Evolutionary conservation across 2,113 vertebrate species (phyloP).

Genomic region (Thymallus thymallus): DNA sequence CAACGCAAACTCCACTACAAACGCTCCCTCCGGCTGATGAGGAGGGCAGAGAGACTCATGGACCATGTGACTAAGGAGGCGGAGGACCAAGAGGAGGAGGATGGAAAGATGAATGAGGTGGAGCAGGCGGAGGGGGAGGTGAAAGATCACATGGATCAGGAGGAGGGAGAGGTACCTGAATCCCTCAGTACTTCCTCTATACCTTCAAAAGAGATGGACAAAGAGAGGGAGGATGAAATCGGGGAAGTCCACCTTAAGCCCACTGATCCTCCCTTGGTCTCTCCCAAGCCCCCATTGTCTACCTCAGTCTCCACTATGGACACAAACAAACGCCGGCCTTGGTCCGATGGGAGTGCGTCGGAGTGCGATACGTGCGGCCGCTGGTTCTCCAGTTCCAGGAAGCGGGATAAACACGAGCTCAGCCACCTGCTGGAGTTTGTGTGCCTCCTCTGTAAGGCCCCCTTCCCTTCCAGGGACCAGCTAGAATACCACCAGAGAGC

Average conservation of each 20-base stretch:
- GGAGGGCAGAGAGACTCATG: slow-evolving; percentile 72
- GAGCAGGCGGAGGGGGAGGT: slow-evolving; percentile 19
- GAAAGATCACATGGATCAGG: slow-evolving; percentile 25
- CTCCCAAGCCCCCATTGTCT: slow-evolving; percentile 53
- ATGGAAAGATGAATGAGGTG: slow-evolving; percentile 23
- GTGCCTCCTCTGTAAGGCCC: slow-evolving; percentile 72
- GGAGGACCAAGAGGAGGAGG: slow-evolving; percentile 28
- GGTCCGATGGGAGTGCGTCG: slow-evolving; percentile 73
- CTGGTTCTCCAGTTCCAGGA: slow-evolving; percentile 80
- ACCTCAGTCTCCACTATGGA: slow-evolving; percentile 52
- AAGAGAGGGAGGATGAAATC: slow-evolving; percentile 34
- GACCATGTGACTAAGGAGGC: slow-evolving; percentile 56
- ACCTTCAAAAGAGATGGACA: slow-evolving; percentile 24
- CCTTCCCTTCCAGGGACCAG: slow-evolving; percentile 74
- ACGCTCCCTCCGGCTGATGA: slow-evolving; percentile 73
- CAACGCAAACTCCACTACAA: slow-evolving; percentile 76
- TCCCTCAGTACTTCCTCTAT: slow-evolving; percentile 6
- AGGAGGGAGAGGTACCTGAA: slow-evolving; percentile 20
- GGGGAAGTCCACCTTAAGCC: slow-evolving; percentile 22
- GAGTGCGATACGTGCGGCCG: slow-evolving; percentile 82
- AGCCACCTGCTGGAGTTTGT: slow-evolving; percentile 80
- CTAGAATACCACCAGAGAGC: slow-evolving; percentile 77
- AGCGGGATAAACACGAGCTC: slow-evolving; percentile 84
- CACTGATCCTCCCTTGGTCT: slow-evolving; percentile 25
- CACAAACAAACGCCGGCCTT: slow-evolving; percentile 62